Evolutionary conservation across 2,888 invertebrate genomes (phyloP), one percentile per base, ranked within the genome.

Genomic region (Scaptomyza caliginosa): DNA sequence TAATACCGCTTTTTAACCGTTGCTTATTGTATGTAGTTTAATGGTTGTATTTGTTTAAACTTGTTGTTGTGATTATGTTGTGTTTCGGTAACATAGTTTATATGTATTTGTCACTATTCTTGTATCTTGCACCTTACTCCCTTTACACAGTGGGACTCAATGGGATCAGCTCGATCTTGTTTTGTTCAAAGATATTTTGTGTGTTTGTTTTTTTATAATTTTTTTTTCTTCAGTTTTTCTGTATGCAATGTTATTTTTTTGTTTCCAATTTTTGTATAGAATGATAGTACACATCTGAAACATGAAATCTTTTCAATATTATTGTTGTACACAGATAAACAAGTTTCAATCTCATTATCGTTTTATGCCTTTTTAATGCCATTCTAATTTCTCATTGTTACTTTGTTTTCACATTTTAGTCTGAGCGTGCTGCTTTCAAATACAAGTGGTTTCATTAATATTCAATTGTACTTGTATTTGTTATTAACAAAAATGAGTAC

Each of bases 241-340:
- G 36, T 57, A 54, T 74, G 71, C 62, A 68, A 46, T 63, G 56
- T 36, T 59, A 49, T 43, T 69, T 66, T 63, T 52, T 5, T 38
- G 48, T 57, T 57, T 26, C 4, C n/a, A 8, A 23, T 32, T 52
- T 57, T 69, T 68, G 58, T 79, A 72, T 76, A 80, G 74, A 82
- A 51, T 71, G 63, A 38, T 67, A 81, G 59, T 85, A 81, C 85
- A 85, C 86, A 82, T 86, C 59, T 68, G 72, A 69, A n/a, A n/a
- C n/a, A n/a, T n/a, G 81, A 82, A 85, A 66, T 85, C 85, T 67
- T 64, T 74, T 69, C 62, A 75, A 69, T 86, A 82, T 87, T 82
- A 85, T 82, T 82, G 81, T 85, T 82, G 73, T 85, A 82, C 87
- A 82, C 81, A 82, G 87, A 86, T 85, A 87, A 87, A 85, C 81